Conservation (phyloP, 2,113 vertebrate species). For the Tapirus terrestris region DNA sequence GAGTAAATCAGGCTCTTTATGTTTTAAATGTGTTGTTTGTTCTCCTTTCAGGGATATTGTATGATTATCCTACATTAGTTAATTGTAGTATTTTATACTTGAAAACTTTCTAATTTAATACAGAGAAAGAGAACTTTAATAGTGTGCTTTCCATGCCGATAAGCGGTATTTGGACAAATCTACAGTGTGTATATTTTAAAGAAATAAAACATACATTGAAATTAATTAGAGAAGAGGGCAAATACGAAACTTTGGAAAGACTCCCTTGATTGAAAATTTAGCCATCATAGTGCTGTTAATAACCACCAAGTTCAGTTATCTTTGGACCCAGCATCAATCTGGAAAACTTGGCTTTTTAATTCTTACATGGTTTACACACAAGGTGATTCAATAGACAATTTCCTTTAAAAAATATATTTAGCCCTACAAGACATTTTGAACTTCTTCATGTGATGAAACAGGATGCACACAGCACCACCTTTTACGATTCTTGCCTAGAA, state of each 20-base stretch:
- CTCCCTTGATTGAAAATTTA: slow-evolving; percentile 21
- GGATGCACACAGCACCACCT: neutral
- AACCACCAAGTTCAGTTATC: neutral
- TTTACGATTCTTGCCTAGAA: neutral
- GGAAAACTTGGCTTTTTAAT: slow-evolving; percentile 22
- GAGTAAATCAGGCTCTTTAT: neutral
- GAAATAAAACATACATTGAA: neutral
- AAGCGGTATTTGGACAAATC: neutral
- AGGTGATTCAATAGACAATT: neutral
- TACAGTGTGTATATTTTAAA: neutral
- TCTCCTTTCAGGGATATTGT: neutral
- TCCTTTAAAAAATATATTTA: slow-evolving; percentile 14
- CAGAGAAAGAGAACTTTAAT: neutral
- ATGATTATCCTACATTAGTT: neutral
- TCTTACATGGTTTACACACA: neutral
- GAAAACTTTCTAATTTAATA: slow-evolving; percentile 16
- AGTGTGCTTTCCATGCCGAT: neutral
- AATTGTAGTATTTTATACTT: neutral
- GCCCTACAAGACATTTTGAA: neutral
- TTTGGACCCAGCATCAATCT: neutral
- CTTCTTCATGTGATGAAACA: neutral
- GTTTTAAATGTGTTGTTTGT: neutral
- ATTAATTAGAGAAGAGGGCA: neutral
- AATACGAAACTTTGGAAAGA: slow-evolving; percentile 22
- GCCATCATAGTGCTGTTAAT: neutral